Conservation (phyloP, 2,113 vertebrate genomes). For the Aptenodytes forsteri region DNA sequence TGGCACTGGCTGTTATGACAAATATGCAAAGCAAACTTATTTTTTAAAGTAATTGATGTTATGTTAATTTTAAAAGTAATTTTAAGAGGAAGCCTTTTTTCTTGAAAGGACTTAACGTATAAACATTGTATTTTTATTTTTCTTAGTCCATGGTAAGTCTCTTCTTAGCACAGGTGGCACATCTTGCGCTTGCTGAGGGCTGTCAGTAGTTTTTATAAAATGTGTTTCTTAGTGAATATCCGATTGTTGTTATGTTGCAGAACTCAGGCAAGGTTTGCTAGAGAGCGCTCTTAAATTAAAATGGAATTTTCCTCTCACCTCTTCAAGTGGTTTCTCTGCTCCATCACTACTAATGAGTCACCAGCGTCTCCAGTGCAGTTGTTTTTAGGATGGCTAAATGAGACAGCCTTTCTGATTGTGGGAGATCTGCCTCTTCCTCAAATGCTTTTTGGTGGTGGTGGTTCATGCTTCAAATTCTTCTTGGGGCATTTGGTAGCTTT, state of each 20-base stretch:
- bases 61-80: neutral
- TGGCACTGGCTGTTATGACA: neutral
- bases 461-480: constrained; percentile 48
- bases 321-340: constrained; percentile 34
- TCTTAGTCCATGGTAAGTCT: neutral
- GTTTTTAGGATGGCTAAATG: neutral
- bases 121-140: neutral
- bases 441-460: constrained; percentile 4
- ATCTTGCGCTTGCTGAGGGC: neutral
- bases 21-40: neutral
- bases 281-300: constrained; percentile 30
- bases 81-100: neutral
- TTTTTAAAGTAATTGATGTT: neutral
- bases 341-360: constrained; percentile 6
- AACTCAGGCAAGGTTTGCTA: neutral
- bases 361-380: neutral
- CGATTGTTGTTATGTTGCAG: neutral
- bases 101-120: accelerated
- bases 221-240: neutral
- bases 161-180: neutral
- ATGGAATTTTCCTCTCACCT: constrained; percentile 57
- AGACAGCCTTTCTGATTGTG: neutral
- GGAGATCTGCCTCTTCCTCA: constrained; percentile 13
- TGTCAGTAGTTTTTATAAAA: neutral
- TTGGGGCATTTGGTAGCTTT: constrained; percentile 17